phyloP scores from a whole-genome alignment of 2,113 vertebrate genomes.

The Rhipidura dahli region DNA sequence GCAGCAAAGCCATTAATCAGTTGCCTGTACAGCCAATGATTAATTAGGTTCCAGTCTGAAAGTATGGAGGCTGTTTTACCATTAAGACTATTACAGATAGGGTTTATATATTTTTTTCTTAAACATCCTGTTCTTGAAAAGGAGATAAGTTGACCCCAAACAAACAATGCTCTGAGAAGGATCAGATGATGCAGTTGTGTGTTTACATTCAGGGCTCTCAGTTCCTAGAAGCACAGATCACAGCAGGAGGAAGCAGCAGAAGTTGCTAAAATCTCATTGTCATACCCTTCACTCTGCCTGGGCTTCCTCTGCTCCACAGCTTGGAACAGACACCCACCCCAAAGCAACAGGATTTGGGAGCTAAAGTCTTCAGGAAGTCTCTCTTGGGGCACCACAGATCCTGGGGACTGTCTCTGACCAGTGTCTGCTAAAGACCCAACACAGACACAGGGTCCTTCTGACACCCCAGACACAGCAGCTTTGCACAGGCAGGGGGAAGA shows the following conservation, averaged over 20 bases:
- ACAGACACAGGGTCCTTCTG: not conserved
- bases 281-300: not conserved
- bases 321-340: not conserved
- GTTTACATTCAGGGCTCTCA: slow-evolving; percentile 21
- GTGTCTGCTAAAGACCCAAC: not conserved
- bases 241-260: not conserved
- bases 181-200: not conserved
- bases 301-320: not conserved
- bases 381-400: not conserved
- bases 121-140: slow-evolving; percentile 50
- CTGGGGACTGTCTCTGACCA: not conserved
- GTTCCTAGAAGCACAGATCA: not conserved
- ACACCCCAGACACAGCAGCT: not conserved
- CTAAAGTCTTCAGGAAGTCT: not conserved
- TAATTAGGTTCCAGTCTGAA: slow-evolving; percentile 83
- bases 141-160: slow-evolving; percentile 39
- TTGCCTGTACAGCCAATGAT: slow-evolving; percentile 78
- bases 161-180: slow-evolving; percentile 25
- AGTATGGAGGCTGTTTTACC: slow-evolving; percentile 69
- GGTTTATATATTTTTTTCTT: slow-evolving; percentile 2
- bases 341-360: not conserved
- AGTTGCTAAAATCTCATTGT: not conserved
- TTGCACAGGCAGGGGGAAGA: not conserved
- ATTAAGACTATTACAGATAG: slow-evolving; percentile 69
- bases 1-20: slow-evolving; percentile 83